phyloP scores from a whole-genome alignment of 2,113 vertebrate genomes.

The Tychaedon coryphoeus region DNA sequence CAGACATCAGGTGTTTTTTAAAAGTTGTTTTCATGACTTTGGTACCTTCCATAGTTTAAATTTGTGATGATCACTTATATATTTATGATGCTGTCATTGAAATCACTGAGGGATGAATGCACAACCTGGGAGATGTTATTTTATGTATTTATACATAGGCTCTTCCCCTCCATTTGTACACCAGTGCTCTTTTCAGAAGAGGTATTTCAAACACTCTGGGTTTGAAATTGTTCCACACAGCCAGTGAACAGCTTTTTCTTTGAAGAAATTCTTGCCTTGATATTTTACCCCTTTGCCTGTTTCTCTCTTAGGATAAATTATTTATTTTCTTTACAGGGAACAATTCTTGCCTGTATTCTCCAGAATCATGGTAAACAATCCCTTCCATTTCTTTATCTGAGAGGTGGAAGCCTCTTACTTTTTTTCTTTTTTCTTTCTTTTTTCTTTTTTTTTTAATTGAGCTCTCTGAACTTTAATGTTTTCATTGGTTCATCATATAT shows the following conservation, averaged over 20 bases:
- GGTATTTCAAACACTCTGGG: background rate
- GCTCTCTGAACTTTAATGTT: background rate
- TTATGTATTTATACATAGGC: background rate
- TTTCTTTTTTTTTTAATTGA: background rate
- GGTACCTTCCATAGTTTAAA: background rate
- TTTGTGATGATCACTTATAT: background rate
- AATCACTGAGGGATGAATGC: background rate
- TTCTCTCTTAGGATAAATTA: background rate
- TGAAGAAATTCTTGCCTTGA: background rate
- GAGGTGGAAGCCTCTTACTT: background rate
- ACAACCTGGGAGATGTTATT: fast-evolving
- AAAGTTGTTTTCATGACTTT: background rate
- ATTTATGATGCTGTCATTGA: background rate
- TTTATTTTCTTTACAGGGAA: background rate
- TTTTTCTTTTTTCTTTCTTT: background rate
- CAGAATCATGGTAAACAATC: background rate
- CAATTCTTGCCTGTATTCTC: background rate
- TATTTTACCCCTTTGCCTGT: background rate
- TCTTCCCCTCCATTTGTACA: background rate
- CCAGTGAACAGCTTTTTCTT: background rate
- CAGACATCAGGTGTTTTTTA: background rate
- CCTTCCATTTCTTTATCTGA: background rate
- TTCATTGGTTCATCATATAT: background rate
- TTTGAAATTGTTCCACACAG: background rate
- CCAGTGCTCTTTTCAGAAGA: background rate